A percentile compares a stretch with the other conserved stretches of the same genome.
Evolutionary conservation across 2,888 invertebrate species (phyloP).

Genomic region (Chalcosyrphus nemorum): DNA sequence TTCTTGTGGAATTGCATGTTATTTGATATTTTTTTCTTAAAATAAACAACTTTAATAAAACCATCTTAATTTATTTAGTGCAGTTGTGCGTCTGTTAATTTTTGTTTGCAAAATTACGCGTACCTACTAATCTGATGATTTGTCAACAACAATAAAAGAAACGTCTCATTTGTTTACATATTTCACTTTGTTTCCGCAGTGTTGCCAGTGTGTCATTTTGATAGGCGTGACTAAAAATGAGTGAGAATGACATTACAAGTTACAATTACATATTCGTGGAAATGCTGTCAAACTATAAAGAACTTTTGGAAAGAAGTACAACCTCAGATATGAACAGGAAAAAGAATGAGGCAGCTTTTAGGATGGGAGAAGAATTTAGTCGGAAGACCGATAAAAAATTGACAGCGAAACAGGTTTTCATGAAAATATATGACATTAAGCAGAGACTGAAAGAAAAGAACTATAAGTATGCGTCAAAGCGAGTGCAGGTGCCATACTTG

Average conservation of each 20-base stretch:
- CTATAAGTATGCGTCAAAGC: background rate
- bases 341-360: background rate
- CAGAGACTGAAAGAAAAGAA: conserved; percentile 7
- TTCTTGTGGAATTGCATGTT: background rate
- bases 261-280: conserved; percentile 12
- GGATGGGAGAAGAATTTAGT: background rate
- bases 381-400: background rate
- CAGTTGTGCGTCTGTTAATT: no score
- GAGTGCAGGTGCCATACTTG: background rate
- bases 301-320: background rate
- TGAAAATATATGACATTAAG: conserved; percentile 16
- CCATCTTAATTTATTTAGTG: no score
- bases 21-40: background rate
- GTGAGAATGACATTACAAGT: background rate
- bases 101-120: no score
- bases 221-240: background rate
- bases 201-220: background rate
- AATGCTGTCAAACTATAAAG: background rate
- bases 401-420: background rate
- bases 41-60: background rate
- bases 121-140: background rate
- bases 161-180: background rate
- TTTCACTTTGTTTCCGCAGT: background rate
- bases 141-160: background rate
- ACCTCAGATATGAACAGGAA: background rate